These are phyloP conservation scores for Ptychochromis oligacanthus DNA, from an alignment of 2,113 vertebrate genomes.

Conservation along the genomic window DNA sequence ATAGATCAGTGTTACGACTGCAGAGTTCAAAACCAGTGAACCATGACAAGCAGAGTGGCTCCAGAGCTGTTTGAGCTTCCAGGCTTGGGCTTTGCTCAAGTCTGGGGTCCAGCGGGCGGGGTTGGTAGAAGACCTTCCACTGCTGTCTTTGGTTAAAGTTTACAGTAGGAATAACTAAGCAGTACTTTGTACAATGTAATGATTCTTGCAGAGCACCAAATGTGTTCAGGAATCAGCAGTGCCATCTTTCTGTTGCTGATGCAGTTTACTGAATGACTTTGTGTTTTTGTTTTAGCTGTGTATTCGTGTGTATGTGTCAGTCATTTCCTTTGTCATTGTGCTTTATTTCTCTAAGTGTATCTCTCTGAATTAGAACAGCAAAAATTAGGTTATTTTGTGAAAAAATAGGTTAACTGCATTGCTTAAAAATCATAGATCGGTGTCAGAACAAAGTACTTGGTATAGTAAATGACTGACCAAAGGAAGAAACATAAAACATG, in stretches of 20 bases:
- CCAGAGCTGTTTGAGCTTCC: slow-evolving; percentile 49
- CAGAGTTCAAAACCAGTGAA: slow-evolving; percentile 65
- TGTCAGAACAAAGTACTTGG: neutral
- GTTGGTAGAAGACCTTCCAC: slow-evolving; percentile 46
- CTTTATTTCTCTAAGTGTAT: neutral
- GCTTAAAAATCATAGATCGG: neutral
- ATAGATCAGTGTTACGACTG: slow-evolving; percentile 61
- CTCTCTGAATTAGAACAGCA: neutral
- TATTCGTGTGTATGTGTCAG: neutral
- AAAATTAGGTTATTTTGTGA: neutral
- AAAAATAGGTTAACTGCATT: neutral
- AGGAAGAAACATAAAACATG: neutral
- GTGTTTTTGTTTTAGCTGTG: neutral
- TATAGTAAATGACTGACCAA: neutral
- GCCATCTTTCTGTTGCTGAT: neutral
- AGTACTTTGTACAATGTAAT: slow-evolving; percentile 11
- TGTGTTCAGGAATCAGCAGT: neutral
- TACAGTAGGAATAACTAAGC: slow-evolving; percentile 47
- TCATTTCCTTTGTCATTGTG: neutral
- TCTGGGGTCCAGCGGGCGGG: slow-evolving; percentile 26
- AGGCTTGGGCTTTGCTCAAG: slow-evolving; percentile 28
- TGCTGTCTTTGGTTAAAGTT: slow-evolving; percentile 41
- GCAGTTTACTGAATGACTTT: neutral
- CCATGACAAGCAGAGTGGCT: slow-evolving; percentile 45
- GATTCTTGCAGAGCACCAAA: slow-evolving; percentile 19